Conservation (phyloP, 2,113 vertebrate genomes). For the Anolis carolinensis region DNA sequence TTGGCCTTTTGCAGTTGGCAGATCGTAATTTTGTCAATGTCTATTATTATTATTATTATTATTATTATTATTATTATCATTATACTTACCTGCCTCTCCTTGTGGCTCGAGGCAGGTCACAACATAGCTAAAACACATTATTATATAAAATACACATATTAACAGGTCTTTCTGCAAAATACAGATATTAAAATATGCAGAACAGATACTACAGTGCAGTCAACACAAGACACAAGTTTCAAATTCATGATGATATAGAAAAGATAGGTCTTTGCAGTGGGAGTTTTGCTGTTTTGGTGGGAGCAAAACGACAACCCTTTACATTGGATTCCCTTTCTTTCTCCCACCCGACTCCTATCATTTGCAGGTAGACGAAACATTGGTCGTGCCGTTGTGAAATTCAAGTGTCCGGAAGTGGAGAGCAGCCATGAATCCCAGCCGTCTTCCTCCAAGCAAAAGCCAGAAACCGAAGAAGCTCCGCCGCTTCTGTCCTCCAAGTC, state of each 20-base stretch:
- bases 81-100: too few species aligned
- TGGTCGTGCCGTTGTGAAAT: constrained; percentile 68
- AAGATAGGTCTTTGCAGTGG: background rate
- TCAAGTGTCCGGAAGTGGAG: constrained; percentile 75
- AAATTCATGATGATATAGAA: background rate
- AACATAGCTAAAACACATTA: too few species aligned
- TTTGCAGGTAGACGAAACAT: constrained; percentile 73
- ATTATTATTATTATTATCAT: too few species aligned
- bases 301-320: background rate
- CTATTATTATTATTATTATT: too few species aligned
- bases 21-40: too few species aligned
- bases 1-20: too few species aligned
- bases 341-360: background rate
- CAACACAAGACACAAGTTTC: too few species aligned
- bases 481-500: constrained; percentile 50
- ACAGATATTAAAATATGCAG: too few species aligned
- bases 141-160: too few species aligned
- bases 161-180: too few species aligned
- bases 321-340: background rate
- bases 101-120: too few species aligned
- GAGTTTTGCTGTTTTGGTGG: background rate
- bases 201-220: too few species aligned
- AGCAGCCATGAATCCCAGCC: constrained; percentile 61
- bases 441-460: constrained; percentile 72
- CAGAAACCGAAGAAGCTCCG: constrained; percentile 69